Conservation (phyloP, 2,888 invertebrate genomes). For the Campaea margaritaria region DNA sequence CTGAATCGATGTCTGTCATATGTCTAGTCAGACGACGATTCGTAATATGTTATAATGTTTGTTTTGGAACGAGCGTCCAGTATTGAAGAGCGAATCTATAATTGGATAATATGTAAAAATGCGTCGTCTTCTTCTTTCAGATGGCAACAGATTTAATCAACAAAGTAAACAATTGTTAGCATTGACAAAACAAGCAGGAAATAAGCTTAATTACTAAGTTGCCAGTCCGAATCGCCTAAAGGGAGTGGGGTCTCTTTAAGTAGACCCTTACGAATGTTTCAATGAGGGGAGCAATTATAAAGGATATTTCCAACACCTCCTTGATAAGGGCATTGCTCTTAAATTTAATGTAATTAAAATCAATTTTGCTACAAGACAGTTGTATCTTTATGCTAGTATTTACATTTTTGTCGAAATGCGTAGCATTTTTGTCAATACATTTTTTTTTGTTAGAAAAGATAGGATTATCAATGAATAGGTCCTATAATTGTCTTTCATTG, state of each 20-base stretch:
- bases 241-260: conserved; percentile 66
- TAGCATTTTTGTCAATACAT: conserved; percentile 27
- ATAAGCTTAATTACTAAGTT: conserved; percentile 82
- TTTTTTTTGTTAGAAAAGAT: conserved; percentile 35
- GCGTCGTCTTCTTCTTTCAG: background rate
- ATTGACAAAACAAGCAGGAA: conserved; percentile 75
- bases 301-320: conserved; percentile 71
- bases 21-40: conserved; percentile 59
- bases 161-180: conserved; percentile 64
- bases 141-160: conserved; percentile 44
- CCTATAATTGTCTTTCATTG: conserved; percentile 48
- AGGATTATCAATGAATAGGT: conserved; percentile 44
- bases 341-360: conserved; percentile 28
- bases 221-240: conserved; percentile 69
- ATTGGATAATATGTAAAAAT: conserved; percentile 16
- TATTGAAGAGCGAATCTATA: conserved; percentile 37
- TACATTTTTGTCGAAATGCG: background rate
- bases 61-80: conserved; percentile 42
- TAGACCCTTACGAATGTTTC: conserved; percentile 75
- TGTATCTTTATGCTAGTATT: background rate
- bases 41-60: conserved; percentile 53
- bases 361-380: background rate
- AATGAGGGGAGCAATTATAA: conserved; percentile 76
- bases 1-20: conserved; percentile 58
- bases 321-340: conserved; percentile 57